phyloP scores from a whole-genome alignment of 2,797 vertebrate species.

The Borostomias antarcticus region DNA sequence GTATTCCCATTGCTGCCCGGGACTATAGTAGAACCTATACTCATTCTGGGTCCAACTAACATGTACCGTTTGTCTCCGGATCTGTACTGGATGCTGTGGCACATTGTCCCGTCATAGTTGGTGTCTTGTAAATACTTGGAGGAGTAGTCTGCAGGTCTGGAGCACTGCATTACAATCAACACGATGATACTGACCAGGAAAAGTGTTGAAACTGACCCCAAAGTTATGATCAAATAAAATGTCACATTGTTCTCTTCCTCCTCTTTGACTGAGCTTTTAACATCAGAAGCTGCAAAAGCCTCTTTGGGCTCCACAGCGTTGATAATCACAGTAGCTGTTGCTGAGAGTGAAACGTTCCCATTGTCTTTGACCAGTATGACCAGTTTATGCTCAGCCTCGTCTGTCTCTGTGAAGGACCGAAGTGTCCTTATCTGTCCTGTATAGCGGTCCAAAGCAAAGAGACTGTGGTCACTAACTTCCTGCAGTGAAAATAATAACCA shows the following conservation, averaged over 20 bases:
- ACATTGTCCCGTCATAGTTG: constrained; percentile 59
- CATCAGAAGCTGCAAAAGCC: constrained; percentile 46
- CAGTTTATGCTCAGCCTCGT: constrained; percentile 40
- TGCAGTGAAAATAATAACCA: constrained; percentile 44
- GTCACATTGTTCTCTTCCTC: constrained; percentile 28
- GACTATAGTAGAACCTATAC: constrained; percentile 56
- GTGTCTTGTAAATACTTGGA: constrained; percentile 53
- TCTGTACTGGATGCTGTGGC: constrained; percentile 66
- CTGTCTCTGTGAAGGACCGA: constrained; percentile 16
- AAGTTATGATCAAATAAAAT: constrained; percentile 51
- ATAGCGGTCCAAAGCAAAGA: constrained; percentile 17
- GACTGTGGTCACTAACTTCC: constrained; percentile 20
- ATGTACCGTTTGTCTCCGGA: constrained; percentile 64
- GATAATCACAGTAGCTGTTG: constrained; percentile 54
- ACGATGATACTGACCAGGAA: constrained; percentile 56
- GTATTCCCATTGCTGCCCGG: constrained; percentile 54
- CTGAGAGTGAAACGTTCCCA: constrained; percentile 55
- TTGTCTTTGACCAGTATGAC: constrained; percentile 62
- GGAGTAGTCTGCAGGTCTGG: constrained; percentile 42
- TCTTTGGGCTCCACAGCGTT: constrained; percentile 59
- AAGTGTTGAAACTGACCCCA: constrained; percentile 49
- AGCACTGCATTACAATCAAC: constrained; percentile 58
- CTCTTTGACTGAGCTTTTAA: constrained; percentile 31
- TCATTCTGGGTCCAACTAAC: constrained; percentile 64
- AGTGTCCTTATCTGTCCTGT: constrained; percentile 50